Evolutionary conservation across 2,113 vertebrate species (phyloP).

Genomic region (Panthera tigris): DNA sequence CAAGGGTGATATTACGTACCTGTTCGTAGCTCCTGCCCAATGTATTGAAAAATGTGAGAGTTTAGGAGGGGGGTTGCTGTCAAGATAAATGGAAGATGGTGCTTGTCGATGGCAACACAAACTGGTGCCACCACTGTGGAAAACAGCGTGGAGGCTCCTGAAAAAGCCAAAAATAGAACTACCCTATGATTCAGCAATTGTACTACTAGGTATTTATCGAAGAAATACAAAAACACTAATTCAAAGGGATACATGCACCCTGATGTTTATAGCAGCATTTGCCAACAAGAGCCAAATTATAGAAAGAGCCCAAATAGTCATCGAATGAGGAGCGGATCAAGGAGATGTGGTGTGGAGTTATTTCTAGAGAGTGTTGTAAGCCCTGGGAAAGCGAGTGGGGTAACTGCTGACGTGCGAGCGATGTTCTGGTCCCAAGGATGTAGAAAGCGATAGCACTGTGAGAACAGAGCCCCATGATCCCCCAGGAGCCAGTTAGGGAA

Average conservation of each 20-base stretch:
- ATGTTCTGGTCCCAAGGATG: too few relatives aligned
- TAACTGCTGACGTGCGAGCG: rapidly evolving
- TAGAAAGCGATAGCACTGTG: too few relatives aligned
- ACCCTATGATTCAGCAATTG: neutral
- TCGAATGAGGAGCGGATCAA: neutral
- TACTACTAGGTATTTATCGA: neutral
- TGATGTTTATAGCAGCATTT: neutral
- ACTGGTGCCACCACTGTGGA: neutral
- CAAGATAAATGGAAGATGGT: neutral
- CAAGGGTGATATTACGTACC: neutral
- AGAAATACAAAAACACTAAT: neutral
- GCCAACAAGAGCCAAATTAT: neutral
- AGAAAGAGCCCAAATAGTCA: neutral
- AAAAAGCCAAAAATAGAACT: neutral
- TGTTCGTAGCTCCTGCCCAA: neutral
- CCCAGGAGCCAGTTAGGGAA: too few relatives aligned
- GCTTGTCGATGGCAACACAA: neutral
- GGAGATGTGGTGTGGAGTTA: too few relatives aligned
- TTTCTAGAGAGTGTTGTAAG: too few relatives aligned
- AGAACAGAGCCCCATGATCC: too few relatives aligned
- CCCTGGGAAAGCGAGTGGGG: too few relatives aligned
- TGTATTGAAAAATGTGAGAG: neutral
- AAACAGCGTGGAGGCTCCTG: neutral
- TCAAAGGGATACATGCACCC: neutral
- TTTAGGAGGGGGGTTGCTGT: neutral